phyloP scores from a whole-genome alignment of 2,797 vertebrate species.

The Discoglossus pictus region DNA sequence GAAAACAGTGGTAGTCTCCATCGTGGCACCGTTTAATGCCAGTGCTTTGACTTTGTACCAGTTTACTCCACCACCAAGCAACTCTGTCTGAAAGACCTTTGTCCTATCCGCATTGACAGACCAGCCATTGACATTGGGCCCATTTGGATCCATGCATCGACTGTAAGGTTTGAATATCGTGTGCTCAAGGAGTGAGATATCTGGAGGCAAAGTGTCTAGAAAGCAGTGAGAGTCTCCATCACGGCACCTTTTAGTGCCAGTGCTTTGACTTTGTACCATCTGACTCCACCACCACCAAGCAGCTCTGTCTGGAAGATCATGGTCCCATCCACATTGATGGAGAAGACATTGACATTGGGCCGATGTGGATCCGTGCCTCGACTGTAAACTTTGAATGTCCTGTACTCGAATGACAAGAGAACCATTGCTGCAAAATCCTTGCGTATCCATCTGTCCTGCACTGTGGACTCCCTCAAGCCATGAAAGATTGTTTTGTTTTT shows the following conservation, averaged over 20 bases:
- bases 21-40: too few relatives aligned
- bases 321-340: slow-evolving; percentile 60
- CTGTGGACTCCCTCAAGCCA: slow-evolving; percentile 2
- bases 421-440: background rate
- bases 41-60: slow-evolving; percentile 47
- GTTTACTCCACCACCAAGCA: too few relatives aligned
- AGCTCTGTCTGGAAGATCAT: too few relatives aligned
- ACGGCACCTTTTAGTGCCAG: too few relatives aligned
- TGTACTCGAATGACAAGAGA: too few relatives aligned
- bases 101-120: slow-evolving; percentile 60
- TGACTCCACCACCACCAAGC: too few relatives aligned
- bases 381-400: background rate
- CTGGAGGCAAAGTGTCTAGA: slow-evolving; percentile 62
- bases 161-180: background rate
- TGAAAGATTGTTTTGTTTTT: background rate
- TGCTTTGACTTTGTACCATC: slow-evolving; percentile 51
- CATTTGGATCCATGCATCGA: too few relatives aligned
- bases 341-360: slow-evolving; percentile 57
- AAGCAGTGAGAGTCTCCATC: too few relatives aligned
- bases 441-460: background rate
- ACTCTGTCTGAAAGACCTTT: too few relatives aligned
- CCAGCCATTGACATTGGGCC: slow-evolving; percentile 57
- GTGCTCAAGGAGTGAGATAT: slow-evolving; percentile 46
- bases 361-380: too few relatives aligned
- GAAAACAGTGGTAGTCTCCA: too few relatives aligned